Conservation (phyloP, 2,888 invertebrate genomes). For the Morpho helenor region DNA sequence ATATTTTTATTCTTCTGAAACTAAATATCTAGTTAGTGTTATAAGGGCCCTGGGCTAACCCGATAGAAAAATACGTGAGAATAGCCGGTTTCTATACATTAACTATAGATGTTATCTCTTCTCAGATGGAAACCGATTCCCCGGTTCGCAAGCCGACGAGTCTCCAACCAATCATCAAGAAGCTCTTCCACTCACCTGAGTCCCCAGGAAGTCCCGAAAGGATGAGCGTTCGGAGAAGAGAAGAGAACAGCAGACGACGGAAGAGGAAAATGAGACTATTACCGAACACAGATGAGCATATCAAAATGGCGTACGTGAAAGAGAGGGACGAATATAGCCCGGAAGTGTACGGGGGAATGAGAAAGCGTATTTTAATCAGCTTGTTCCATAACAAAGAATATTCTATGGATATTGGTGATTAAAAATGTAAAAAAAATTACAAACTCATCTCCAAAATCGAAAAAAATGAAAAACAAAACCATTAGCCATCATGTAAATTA, state of each 20-base stretch:
- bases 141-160: conserved; percentile 50
- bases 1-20: too few relatives aligned
- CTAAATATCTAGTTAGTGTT: too few relatives aligned
- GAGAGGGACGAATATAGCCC: conserved; percentile 54
- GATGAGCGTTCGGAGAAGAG: background rate
- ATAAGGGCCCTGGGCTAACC: too few relatives aligned
- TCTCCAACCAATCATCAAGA: conserved; percentile 54
- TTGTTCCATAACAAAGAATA: conserved; percentile 62
- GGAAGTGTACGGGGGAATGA: conserved; percentile 44
- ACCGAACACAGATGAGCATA: conserved; percentile 47
- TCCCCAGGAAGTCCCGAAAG: conserved; percentile 31
- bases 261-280: conserved; percentile 54
- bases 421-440: background rate
- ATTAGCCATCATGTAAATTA: too few relatives aligned
- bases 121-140: conserved; percentile 61
- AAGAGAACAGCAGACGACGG: conserved; percentile 27
- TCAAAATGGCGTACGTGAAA: conserved; percentile 51
- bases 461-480: too few relatives aligned
- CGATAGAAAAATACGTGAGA: too few relatives aligned
- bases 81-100: too few relatives aligned
- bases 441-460: too few relatives aligned
- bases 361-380: conserved; percentile 55
- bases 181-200: conserved; percentile 60
- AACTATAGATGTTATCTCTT: conserved; percentile 10
- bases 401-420: conserved; percentile 46